Conservation (phyloP, 2,888 invertebrate genomes). For the Gymnoscelis rufifasciata region DNA sequence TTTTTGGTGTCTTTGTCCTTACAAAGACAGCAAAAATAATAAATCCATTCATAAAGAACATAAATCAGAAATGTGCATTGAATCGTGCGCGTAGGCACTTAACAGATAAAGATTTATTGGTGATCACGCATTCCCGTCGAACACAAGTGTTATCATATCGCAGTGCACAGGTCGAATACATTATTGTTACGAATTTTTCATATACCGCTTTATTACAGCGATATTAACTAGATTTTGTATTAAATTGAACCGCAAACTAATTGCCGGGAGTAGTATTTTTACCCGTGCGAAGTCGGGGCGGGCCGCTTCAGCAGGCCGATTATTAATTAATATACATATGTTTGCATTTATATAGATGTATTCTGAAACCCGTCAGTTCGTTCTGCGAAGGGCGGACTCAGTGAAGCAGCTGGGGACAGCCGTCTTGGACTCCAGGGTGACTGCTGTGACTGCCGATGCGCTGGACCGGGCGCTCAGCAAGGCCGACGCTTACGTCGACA, state of each 20-base stretch:
- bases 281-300: no score
- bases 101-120: not conserved
- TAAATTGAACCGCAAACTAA: no score
- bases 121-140: not conserved
- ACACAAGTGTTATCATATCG: slow-evolving; percentile 3
- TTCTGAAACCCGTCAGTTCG: slow-evolving; percentile 87
- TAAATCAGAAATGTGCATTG: no score
- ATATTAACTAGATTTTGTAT: no score
- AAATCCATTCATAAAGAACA: not conserved
- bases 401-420: slow-evolving; percentile 87
- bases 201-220: not conserved
- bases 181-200: not conserved
- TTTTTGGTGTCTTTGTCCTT: no score
- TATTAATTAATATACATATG: not conserved
- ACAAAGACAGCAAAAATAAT: not conserved
- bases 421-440: slow-evolving; percentile 84
- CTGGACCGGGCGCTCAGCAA: slow-evolving; percentile 86
- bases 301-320: no score
- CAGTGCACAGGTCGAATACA: not conserved
- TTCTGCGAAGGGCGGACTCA: slow-evolving; percentile 88
- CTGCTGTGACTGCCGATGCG: slow-evolving; percentile 85
- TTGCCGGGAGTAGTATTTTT: no score
- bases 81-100: no score
- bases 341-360: slow-evolving; percentile 81
- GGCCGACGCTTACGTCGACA: slow-evolving; percentile 90